phyloP scores from a whole-genome alignment of 2,113 vertebrate species.

The Coregonus clupeaformis region DNA sequence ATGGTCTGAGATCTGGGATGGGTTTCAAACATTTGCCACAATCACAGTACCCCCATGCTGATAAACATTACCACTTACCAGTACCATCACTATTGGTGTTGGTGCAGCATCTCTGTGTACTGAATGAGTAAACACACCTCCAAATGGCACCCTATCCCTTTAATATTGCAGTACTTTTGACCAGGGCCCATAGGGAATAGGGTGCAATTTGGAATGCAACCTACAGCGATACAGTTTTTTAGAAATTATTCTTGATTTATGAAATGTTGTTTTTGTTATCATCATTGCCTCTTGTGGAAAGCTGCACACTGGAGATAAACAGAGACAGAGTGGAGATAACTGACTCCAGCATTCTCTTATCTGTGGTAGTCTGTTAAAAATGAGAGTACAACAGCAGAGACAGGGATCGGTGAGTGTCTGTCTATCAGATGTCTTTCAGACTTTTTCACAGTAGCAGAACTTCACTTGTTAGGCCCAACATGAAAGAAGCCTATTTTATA shows the following conservation, averaged over 20 bases:
- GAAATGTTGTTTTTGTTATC: not conserved
- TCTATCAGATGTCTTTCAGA: not conserved
- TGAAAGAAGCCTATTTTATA: not conserved
- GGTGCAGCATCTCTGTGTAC: not conserved
- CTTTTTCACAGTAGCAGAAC: not conserved
- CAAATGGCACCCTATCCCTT: no score
- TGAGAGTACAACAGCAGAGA: not conserved
- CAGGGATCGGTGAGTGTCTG: not conserved
- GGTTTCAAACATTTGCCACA: not conserved
- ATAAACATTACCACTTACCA: not conserved
- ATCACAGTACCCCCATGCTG: not conserved
- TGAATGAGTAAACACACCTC: not conserved
- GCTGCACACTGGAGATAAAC: slow-evolving; percentile 2
- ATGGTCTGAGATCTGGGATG: not conserved
- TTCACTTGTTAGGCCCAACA: not conserved
- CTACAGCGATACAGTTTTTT: not conserved
- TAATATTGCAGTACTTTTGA: no score
- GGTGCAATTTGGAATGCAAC: no score
- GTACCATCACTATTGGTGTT: not conserved
- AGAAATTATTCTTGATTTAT: no score
- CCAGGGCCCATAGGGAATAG: no score
- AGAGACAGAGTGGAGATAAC: slow-evolving; percentile 9
- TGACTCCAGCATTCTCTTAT: slow-evolving; percentile 7
- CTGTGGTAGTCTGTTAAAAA: slow-evolving; percentile 1
- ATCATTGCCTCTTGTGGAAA: not conserved